Base-by-base conservation (phyloP, 1,140 invertebrate species). In the Orius laevigatus region DNA sequence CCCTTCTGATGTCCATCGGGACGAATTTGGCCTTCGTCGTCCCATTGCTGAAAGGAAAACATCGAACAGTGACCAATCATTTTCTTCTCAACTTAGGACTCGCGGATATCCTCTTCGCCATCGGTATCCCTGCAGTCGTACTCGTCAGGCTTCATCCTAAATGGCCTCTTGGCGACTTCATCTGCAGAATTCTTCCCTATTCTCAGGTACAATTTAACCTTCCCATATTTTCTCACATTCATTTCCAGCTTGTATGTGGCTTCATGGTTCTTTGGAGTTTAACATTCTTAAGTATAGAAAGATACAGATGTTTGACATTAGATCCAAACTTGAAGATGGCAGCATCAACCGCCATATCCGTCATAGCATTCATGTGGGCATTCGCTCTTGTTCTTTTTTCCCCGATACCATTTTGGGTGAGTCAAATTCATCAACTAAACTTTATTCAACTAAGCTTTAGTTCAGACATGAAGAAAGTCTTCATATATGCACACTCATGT, bases 41-140 rank as follows among this genome's bases (percentile, higher is more conserved):
- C 11, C 67, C 66, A 38, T 61, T 69, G 10, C 53, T 69, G 40
- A 25, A 16, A 11, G 40, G 40, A n/a, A 57, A 66, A 14, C 70
- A 77, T 60, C 71, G 71, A 51, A 82, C 79, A 5, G 77, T 83
- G 39, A 82, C 79, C 41, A 84, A 84, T 60, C 72, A 78, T 53
- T 82, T 81, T 59, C 69, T 83, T 14, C 67, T 81, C 34, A 84
- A 83, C 61, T 65, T 83, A 55, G 72, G 75, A 2, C 67, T 73
- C 10, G 73, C 75, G 1, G 81, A 83, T 62, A 62, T 83, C 12
- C 52, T 74, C 15, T 74, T 75, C 55, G 68, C 69, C 2, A 20
- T 69, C 4, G 70, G 70, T 12, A 70, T 73, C 32, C 72, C 73
- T 5, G 64, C 63, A 1, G 64, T 74, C 16, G 67, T 69, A 12